A percentile compares a stretch with the other conserved stretches of the same genome.
Evolutionary conservation across 2,888 invertebrate genomes (phyloP).

Genomic region (Teleiodes luculella): DNA sequence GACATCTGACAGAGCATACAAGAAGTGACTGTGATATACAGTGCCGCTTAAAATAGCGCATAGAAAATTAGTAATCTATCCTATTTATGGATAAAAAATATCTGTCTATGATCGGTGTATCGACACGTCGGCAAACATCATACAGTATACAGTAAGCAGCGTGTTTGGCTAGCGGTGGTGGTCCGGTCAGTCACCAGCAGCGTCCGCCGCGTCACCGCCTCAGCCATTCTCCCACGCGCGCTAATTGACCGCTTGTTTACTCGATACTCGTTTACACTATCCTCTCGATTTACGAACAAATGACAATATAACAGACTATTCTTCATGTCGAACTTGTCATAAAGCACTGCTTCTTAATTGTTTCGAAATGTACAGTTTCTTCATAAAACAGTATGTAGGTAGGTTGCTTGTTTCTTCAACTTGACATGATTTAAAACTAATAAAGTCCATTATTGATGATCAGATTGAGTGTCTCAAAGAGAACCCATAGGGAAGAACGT

Average conservation of each 20-base stretch:
- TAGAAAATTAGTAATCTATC: not conserved
- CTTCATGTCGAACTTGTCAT: not conserved
- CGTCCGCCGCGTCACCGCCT: slow-evolving; percentile 26
- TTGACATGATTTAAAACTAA: not conserved
- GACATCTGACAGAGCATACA: too few relatives aligned
- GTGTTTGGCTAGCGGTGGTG: slow-evolving; percentile 7
- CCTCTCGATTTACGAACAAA: not conserved
- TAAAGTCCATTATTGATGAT: not conserved
- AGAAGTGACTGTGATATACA: too few relatives aligned
- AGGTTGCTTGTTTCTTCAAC: not conserved
- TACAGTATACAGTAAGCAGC: not conserved
- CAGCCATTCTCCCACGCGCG: slow-evolving; percentile 28
- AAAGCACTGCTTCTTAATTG: not conserved
- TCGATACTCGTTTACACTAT: slow-evolving; percentile 11
- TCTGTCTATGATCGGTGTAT: too few relatives aligned
- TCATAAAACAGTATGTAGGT: not conserved
- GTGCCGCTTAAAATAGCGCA: too few relatives aligned
- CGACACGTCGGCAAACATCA: not conserved
- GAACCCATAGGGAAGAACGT: too few relatives aligned
- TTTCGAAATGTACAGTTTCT: not conserved
- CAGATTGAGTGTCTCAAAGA: too few relatives aligned
- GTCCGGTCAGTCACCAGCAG: not conserved
- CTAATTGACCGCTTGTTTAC: slow-evolving; percentile 45
- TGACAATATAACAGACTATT: not conserved
- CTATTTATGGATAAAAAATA: too few relatives aligned